phyloP scores from a whole-genome alignment of 2,888 invertebrate genomes.

The Morpho deidamia region DNA sequence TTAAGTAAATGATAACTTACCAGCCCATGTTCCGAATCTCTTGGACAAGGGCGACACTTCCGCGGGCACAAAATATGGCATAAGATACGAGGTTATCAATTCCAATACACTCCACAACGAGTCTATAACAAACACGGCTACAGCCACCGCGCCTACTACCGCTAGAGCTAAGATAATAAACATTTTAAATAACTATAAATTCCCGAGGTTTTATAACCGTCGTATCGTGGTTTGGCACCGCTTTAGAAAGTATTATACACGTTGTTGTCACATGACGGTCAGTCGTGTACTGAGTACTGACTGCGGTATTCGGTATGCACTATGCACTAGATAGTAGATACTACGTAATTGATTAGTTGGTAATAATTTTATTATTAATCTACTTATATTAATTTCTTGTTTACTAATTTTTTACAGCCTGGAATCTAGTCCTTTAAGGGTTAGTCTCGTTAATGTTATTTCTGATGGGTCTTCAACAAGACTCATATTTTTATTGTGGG shows the following conservation, averaged over 20 bases:
- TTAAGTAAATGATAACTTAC: slow-evolving; percentile 68
- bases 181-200: not conserved
- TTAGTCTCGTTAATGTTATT: too few species aligned
- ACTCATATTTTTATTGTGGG: too few species aligned
- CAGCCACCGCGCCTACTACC: slow-evolving; percentile 69
- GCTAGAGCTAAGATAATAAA: slow-evolving; percentile 39
- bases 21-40: slow-evolving; percentile 92
- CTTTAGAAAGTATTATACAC: slow-evolving; percentile 21
- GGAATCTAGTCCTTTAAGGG: too few species aligned
- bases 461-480: too few species aligned
- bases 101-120: slow-evolving; percentile 80
- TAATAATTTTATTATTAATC: not conserved
- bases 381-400: not conserved
- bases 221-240: slow-evolving; percentile 10
- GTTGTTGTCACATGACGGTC: slow-evolving; percentile 32
- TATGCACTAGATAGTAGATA: too few species aligned
- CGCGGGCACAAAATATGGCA: slow-evolving; percentile 82
- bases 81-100: slow-evolving; percentile 78
- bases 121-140: slow-evolving; percentile 73
- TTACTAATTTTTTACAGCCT: too few species aligned
- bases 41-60: slow-evolving; percentile 79
- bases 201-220: not conserved
- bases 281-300: slow-evolving; percentile 33
- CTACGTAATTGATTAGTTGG: not conserved
- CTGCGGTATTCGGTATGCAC: too few species aligned